Conservation (phyloP, 2,797 vertebrate species). For the Delichon dasypus region DNA sequence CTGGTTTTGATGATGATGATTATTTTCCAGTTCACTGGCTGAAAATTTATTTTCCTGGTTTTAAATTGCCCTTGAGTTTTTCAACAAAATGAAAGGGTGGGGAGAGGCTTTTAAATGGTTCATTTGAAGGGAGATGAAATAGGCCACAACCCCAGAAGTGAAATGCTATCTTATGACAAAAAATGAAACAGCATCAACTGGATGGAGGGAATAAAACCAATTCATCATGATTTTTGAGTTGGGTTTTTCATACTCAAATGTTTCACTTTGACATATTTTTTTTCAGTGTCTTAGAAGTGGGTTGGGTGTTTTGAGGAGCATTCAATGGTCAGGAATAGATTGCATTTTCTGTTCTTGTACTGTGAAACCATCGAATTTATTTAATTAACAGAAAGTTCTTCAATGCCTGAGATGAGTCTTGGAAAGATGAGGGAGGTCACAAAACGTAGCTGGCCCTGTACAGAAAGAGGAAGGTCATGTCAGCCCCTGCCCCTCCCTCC, state of each 20-base stretch:
- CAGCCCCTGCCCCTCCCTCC: background rate
- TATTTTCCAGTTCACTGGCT: background rate
- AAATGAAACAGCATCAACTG: background rate
- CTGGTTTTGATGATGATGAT: background rate
- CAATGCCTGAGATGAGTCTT: background rate
- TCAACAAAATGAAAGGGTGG: background rate
- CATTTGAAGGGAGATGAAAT: slow-evolving; percentile 7
- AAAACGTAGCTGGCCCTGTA: background rate
- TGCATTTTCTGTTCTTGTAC: background rate
- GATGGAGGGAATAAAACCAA: background rate
- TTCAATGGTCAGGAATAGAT: background rate
- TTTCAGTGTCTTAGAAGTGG: background rate
- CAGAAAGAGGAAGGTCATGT: fast-evolving
- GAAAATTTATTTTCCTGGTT: slow-evolving; percentile 11
- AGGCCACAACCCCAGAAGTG: background rate
- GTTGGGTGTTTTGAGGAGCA: background rate
- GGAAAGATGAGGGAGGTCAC: background rate
- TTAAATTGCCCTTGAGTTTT: background rate
- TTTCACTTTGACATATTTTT: background rate
- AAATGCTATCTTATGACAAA: background rate
- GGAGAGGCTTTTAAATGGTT: background rate
- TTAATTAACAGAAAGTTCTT: background rate
- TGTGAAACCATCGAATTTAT: background rate
- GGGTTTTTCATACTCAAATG: background rate
- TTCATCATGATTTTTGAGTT: background rate